Percentiles rank a stretch among this genome's conserved stretches.
Conservation (phyloP, 2,797 vertebrate genomes). For the Coregonus sp. region DNA sequence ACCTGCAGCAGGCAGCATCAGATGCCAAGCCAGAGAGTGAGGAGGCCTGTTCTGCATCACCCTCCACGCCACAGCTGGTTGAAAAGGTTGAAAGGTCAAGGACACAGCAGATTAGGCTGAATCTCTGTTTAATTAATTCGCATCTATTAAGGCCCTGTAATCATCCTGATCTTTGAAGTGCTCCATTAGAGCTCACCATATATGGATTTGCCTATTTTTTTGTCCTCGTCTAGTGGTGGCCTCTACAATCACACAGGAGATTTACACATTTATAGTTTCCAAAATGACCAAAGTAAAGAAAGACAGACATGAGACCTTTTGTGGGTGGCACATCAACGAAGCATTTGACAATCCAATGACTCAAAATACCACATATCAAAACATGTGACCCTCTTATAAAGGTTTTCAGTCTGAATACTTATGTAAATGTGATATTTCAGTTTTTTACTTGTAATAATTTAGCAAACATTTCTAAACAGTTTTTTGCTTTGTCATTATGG, state of each 20-base stretch:
- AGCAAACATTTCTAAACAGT: no score
- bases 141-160: constrained; percentile 55
- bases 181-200: constrained; percentile 40
- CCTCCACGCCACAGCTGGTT: constrained; percentile 28
- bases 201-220: constrained; percentile 36
- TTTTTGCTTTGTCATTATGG: no score
- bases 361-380: background rate
- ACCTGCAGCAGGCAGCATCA: constrained; percentile 86
- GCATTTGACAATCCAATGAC: background rate
- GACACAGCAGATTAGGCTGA: constrained; percentile 30
- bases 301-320: constrained; percentile 20
- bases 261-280: constrained; percentile 63
- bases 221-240: background rate
- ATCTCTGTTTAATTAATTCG: constrained; percentile 52
- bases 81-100: constrained; percentile 28
- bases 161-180: constrained; percentile 54
- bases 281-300: constrained; percentile 33
- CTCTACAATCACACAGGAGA: constrained; percentile 29
- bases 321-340: constrained; percentile 18
- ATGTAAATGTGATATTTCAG: no score
- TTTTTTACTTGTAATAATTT: no score
- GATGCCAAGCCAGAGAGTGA: constrained; percentile 96
- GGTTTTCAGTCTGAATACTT: background rate
- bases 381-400: background rate
- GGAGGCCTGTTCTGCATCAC: constrained; percentile 55